Percentiles rank a stretch among this genome's conserved stretches.
Conservation (phyloP, 1,140 invertebrate genomes). For the Neoseiulus cucumeris region DNA sequence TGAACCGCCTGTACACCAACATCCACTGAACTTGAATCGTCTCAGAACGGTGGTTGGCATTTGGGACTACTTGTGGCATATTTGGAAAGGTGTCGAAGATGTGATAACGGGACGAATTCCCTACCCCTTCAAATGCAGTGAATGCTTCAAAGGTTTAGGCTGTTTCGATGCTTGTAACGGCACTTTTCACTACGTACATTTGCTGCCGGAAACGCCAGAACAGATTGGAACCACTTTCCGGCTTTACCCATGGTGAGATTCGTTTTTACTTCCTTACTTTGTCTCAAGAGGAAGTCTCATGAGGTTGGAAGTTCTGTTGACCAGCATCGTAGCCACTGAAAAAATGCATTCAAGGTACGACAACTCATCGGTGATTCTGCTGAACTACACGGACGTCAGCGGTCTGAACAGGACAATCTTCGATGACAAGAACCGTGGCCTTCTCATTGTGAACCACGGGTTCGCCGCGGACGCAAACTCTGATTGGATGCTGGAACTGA, state of each 20-base stretch:
- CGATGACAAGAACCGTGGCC: background rate
- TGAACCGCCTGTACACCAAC: background rate
- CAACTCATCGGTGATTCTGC: background rate
- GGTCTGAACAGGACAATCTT: background rate
- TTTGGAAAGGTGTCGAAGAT: conserved; percentile 6
- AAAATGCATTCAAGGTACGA: background rate
- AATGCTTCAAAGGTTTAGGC: conserved; percentile 72
- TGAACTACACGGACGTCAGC: conserved; percentile 25
- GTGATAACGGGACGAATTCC: background rate
- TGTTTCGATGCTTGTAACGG: conserved; percentile 67
- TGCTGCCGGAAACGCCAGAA: conserved; percentile 47
- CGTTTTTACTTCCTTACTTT: background rate
- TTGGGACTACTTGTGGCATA: conserved; percentile 3
- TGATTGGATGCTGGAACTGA: conserved; percentile 78
- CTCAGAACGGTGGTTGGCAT: background rate
- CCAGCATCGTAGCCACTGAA: background rate
- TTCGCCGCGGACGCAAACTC: conserved; percentile 72
- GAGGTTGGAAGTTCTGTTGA: background rate
- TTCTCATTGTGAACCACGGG: conserved; percentile 76
- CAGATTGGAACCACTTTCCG: conserved; percentile 44
- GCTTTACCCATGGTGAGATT: conserved; percentile 19
- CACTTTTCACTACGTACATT: conserved; percentile 70
- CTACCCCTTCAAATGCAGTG: conserved; percentile 20
- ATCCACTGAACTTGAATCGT: background rate
- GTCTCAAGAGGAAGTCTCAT: background rate